A percentile compares a stretch with the other conserved stretches of the same genome.
Evolutionary conservation across 64 coral and sea anemone species (phyloP).

Genomic region (Pocillopora verrucosa): DNA sequence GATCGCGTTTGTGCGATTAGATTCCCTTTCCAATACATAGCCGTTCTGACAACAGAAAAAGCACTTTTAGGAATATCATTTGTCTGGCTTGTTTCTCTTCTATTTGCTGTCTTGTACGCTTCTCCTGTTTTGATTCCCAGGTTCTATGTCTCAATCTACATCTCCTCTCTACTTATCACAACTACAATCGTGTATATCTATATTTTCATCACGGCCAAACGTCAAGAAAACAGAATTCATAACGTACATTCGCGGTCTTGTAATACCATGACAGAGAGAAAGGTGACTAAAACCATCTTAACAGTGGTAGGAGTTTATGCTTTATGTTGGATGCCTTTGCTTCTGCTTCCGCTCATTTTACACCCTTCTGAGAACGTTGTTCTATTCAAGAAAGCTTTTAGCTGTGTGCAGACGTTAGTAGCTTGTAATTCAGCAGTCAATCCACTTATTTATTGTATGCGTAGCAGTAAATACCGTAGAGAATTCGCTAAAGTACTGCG

Average conservation of each 20-base stretch:
- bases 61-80: background rate
- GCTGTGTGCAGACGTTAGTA: background rate
- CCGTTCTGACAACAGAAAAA: background rate
- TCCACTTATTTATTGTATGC: conserved; percentile 23
- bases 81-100: background rate
- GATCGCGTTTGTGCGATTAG: conserved; percentile 19
- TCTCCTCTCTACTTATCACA: background rate
- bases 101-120: background rate
- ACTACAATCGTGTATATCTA: conserved; percentile 9
- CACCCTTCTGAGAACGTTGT: background rate
- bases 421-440: conserved; percentile 11
- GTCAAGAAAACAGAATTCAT: conserved; percentile 32
- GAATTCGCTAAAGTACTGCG: background rate
- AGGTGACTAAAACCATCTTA: conserved; percentile 21
- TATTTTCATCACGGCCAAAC: conserved; percentile 18
- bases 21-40: conserved; percentile 25
- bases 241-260: background rate
- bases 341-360: background rate
- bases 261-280: background rate
- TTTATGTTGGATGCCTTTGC: background rate
- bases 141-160: background rate
- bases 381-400: background rate
- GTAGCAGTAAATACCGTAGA: conserved; percentile 6
- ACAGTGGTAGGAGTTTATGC: conserved; percentile 3
- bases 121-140: background rate